Evolutionary conservation across 2,888 invertebrate species (phyloP), one percentile per base, ranked within the genome.

Genomic region (Apodemia mormo): DNA sequence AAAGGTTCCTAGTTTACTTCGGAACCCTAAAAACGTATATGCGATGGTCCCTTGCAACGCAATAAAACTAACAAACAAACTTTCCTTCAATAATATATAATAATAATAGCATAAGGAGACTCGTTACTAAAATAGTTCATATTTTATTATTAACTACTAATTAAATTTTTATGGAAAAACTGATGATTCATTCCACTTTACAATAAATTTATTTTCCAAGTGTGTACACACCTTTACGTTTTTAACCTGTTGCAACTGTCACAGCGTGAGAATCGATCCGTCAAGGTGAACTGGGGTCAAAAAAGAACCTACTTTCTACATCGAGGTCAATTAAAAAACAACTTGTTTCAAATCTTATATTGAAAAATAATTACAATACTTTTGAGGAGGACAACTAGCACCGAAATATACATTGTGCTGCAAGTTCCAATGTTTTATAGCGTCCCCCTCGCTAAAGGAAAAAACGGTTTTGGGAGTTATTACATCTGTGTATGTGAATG

Each of bases 291-390:
- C 82, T 66, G 74, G 83, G 80, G 81, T 79, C 85, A 75, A 79
- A 82, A 83, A 77, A 74, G 75, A 77, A 80, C 83, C 83, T 79
- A 86, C 90, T 90, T 90, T 90, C 90, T 81, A 84, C 72, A 54
- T 73, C 80, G 87, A 89, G 88, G 90, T 85, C 80, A 66, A 58
- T 67, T 70, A 84, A 85, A 84, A 84, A 82, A 81, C 76, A 75
- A 73, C 80, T 80, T 82, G 83, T 81, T 84, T 85, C 85, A 88
- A 85, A 82, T 79, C 80, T 86, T 87, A 86, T 85, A 82, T 80
- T 81, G 76, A 78, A 76, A 61, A 71, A 74, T 72, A 71, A 69
- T 76, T 76, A 79, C 76, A 77, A 71, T 71, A 56, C 56, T 61
- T 64, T 40, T 49, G 65, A 65, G 67, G 56, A 56, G 67, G 56